Base-by-base conservation (phyloP, 2,888 invertebrate species). In the Amblyjoppa proteus region DNA sequence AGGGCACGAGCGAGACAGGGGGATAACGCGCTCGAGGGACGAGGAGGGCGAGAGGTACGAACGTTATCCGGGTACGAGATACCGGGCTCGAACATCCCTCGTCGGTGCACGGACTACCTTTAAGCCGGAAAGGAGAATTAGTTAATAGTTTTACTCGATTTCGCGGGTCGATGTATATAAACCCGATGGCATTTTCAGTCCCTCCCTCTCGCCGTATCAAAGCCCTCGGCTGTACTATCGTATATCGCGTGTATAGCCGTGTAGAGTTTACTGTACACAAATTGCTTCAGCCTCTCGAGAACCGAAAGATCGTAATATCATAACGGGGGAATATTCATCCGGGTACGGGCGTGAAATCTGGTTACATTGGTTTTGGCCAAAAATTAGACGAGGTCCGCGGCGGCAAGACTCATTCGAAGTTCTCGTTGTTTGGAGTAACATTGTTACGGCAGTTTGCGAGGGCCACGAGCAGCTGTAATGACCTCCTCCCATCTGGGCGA, bases 131-230 rank as follows among this genome's bases (percentile, higher is more conserved):
- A 87, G 87, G 84, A 84, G 88, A 88, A 88, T 88, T 87, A 87
- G 88, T 88, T 87, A 87, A 88, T 88, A 88, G 88, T 88, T 88
- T 86, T 79, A 86, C 79, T 81, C 70, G 86, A 87, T 81, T 84
- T 79, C 69, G 76, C 41, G 56, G 71, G 38, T 78, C 53, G 56
- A 70, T 82, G 68, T 53, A 51, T 68, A 45, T 66, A 76, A 41
- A 69, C 20, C 34, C 28, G 51, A 34, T 41, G 58, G 20, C 31
- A 83, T 81, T 83, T 79, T 64, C 69, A 20, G 58, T 68, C 13
- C 38, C 53, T 70, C 51, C 9, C 31, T 34, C 28, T 6, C 25
- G 5, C 34, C 25, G 45, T n/a, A 16, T 28, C 45, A 45, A 38
- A 75, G 45, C 7, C 51, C 34, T 28, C n/a, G 31, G 31, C 38